Base-by-base conservation (phyloP, 2,888 invertebrate genomes). In the Thysanoteuthis rhombus region DNA sequence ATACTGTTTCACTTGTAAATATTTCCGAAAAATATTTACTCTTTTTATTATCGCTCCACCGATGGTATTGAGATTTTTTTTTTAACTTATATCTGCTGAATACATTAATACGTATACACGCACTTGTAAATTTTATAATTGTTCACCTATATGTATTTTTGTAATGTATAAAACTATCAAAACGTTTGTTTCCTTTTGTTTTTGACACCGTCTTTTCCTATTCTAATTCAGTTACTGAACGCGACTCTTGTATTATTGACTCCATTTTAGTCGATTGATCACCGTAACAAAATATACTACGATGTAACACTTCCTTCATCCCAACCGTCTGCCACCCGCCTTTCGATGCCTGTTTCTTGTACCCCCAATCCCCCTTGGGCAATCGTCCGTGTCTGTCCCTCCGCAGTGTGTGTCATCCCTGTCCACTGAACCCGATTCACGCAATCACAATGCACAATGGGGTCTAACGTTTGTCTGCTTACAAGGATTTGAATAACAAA, bases 241-340 rank as follows among this genome's bases (percentile, higher is more conserved):
- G n/a, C 75, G 10, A 36, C 75, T n/a, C 36, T 75, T 75, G 36
- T 75, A 75, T 75, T 75, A 75, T 52, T 52, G 52, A 22, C 52
- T 52, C 25, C 52, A 52, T 52, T 52, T 52, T 52, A 52, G n/a
- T 75, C 75, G 75, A 75, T 75, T 75, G 75, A 75, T n/a, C 75
- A 75, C n/a, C 75, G n/a, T 75, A 36, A n/a, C 75, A 75, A 75
- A 75, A 75, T 75, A 75, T 75, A n/a, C 75, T n/a, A 75, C 75
- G 36, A 75, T 75, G 75, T n/a, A 36, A n/a, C 16, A n/a, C 75
- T 36, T n/a, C 75, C 75, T 12, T 75, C 36, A 16, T n/a, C 16
- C n/a, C n/a, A 75, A 75, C 75, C 75, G n/a, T 75, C 75, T 75
- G 75, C 75, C 75, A 75, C 75, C 75, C 75, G 75, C n/a, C 75